Evolutionary conservation across 2,888 invertebrate species (phyloP), one percentile per base, ranked within the genome.

Genomic region (Cryptus viduatorius): DNA sequence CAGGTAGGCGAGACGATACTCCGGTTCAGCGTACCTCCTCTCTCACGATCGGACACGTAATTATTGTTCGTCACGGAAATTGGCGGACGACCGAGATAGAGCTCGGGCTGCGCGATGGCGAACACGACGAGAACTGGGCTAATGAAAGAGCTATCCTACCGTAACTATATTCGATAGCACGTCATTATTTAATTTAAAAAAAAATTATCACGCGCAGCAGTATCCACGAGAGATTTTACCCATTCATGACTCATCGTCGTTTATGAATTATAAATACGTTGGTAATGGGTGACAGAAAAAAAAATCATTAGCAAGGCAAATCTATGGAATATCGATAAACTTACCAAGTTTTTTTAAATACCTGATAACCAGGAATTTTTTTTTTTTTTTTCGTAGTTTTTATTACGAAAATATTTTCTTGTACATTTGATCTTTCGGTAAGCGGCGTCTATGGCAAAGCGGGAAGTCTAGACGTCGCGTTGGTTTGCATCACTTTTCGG

Each of bases 61-160:
- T 84, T 84, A 84, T 82, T 82, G 82, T 84, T 84, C 78, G 75
- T 82, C 71, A 75, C 82, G 82, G 73, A 84, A 84, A 82, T 82
- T 82, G 78, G 84, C 78, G 65, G 78, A 69, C 75, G 82, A 46
- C 81, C 83, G 83, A 64, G 75, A 69, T 64, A 80, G 31, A 37
- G 37, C 37, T 37, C 56, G 24, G 19, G 71, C 16, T 37, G 29
- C 56, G 61, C 53, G 72, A 80, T 48, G 37, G 37, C 8, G 37
- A 79, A 79, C 64, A 83, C 67, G 67, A 48, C 65, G 61, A 29
- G 72, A 80, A 81, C 72, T 61, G 77, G 48, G 81, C 83, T 84
- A 84, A 84, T 84, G 83, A 84, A 84, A 84, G 83, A 83, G 80
- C 80, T 76, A 80, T 83, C 65, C 83, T 65, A 64, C 68, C 77